These are phyloP conservation scores for Phrynosoma blainvillii DNA, from an alignment of 2,113 vertebrate species.

Conservation along the genomic window DNA sequence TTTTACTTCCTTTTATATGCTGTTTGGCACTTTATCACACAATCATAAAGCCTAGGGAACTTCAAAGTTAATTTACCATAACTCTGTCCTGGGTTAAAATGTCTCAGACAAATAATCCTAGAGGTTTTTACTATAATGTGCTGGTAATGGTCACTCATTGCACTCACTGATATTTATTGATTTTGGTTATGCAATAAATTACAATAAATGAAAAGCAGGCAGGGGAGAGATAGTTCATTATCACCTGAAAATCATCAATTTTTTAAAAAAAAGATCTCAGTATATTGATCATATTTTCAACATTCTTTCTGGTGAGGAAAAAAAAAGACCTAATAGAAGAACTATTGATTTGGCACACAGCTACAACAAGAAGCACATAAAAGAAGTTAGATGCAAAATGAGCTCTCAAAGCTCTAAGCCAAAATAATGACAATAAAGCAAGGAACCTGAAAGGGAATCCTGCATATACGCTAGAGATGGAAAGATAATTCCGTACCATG, in stretches of 20 bases:
- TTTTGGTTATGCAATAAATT: neutral
- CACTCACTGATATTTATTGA: slow-evolving; percentile 4
- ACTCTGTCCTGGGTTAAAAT: neutral
- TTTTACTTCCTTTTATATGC: neutral
- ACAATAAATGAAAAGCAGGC: neutral
- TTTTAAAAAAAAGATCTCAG: neutral
- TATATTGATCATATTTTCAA: slow-evolving; percentile 1
- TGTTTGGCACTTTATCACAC: neutral
- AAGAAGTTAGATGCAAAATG: neutral
- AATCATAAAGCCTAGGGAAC: neutral
- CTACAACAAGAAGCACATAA: neutral
- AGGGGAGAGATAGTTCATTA: neutral
- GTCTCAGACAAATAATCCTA: neutral
- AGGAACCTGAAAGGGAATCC: no score
- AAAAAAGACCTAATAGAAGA: neutral
- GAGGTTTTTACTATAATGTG: neutral
- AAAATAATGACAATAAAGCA: neutral
- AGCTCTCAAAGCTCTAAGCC: neutral
- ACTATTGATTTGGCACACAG: neutral
- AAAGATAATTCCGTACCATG: no score
- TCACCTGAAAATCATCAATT: neutral
- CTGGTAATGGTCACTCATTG: neutral
- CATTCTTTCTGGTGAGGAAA: neutral
- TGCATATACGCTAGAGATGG: no score
- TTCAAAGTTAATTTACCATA: neutral